Evolutionary conservation across 64 coral and sea anemone genomes (phyloP), one percentile per base, ranked within the genome.

Genomic region (Dendronephthya gigantea): DNA sequence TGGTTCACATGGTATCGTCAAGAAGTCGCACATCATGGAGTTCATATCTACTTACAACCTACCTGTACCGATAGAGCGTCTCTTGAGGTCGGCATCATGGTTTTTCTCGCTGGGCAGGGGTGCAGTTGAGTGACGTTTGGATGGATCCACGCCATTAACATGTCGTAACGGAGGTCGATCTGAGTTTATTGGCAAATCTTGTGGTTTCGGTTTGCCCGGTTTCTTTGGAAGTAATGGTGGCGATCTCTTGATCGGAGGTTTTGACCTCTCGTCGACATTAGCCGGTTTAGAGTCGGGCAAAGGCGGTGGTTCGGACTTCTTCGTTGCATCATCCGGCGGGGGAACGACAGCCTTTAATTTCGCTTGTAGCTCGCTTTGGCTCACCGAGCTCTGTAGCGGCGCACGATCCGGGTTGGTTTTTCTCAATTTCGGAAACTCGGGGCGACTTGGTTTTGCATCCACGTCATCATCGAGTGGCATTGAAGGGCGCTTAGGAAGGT

Each of bases 161-260:
- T 79, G 72, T 33, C 72, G 0, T 19, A 79, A 19, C 4, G 30
- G 30, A 14, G 72, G 72, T 33, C 30, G 32, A 33, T 79, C 72
- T 36, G 72, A 9, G 30, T 34, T 34, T 7, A 14, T 1, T 4
- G 72, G 29, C 37, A 62, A 2, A 5, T 62, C 55, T 17, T 62
- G 55, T 62, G 55, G 55, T 62, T 62, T 62, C 4, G 55, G 55
- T 27, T 79, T 79, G 14, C 37, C 72, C 10, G 72, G 72, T 34
- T 79, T 79, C 72, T 79, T 79, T 79, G 72, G 72, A 12, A 79
- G 32, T 29, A 79, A 17, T 12, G 72, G 72, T 79, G 72, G 72
- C 15, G 72, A 79, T 19, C 37, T 79, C 29, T 79, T 79, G 11
- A 34, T 33, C 7, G n/a, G 72, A 12, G 32, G 72, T 79, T 79